Base-by-base conservation (phyloP, 2,113 vertebrate species). In the Oryzias woworae region DNA sequence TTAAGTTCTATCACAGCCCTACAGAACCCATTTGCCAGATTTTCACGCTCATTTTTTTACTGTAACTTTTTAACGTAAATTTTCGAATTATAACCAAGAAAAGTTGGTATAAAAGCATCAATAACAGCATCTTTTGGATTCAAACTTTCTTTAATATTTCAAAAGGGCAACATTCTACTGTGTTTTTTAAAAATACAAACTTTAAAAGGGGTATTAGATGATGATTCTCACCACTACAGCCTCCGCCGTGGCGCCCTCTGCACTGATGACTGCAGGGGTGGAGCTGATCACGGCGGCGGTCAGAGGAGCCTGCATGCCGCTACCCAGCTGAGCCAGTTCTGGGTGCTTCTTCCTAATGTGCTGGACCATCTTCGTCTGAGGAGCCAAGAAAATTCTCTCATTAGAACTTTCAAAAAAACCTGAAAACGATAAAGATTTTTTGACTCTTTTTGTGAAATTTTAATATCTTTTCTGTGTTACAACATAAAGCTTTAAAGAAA, bases 311-410 rank as follows among this genome's bases (percentile, higher is more conserved):
- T 94, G 97, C 24, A 97, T 91, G 0, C 90, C 77, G 73, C 91
- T 95, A 0, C 92, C 90, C 2, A 95, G 86, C 83, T 96, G 95
- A 14, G 95, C 94, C 17, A 92, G 94, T 79, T 98, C 96, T 0
- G 96, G 95, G 75, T 99, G 97, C 75, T 99, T 99, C 85, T 99
- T 99, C 62, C 97, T 92, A 79, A 99, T 98, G 84, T 99, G 97
- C 28, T 99, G 97, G 5, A 99, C 97, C 97, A 99, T 99, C 83
- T 99, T 99, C 0, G 97, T 98, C 97, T 99, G 69, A 58, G n/a
- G 36, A 36, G 36, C 8, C 2, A 36, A 36, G 8, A 12, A 36
- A 36, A 36, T 2, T 2, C 10, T 36, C 2, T 36, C 3, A 12
- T 0, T 36, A 1, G 2, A 3, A 36, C 2, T 36, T 36, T 12